Evolutionary conservation across 2,888 invertebrate species (phyloP).

Genomic region (Abrostola triplasia): DNA sequence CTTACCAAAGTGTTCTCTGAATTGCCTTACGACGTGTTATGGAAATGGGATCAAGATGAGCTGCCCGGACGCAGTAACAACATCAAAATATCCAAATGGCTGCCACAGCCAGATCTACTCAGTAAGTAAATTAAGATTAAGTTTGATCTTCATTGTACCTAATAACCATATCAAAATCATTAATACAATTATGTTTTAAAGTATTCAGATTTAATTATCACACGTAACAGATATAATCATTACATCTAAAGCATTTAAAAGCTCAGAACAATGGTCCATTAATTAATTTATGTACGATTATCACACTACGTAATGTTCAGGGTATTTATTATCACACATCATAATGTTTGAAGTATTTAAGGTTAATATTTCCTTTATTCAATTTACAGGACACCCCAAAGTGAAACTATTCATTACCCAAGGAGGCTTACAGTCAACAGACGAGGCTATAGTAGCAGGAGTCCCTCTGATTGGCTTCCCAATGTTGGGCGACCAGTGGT

Average conservation of each 20-base stretch:
- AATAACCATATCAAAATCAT: too few species aligned
- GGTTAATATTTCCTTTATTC: too few species aligned
- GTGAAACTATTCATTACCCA: slow-evolving; percentile 78
- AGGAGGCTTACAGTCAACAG: slow-evolving; percentile 79
- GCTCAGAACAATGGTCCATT: too few species aligned
- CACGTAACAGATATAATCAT: too few species aligned
- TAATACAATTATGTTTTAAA: too few species aligned
- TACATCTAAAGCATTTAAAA: too few species aligned
- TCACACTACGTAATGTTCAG: background rate
- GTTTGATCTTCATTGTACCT: too few species aligned
- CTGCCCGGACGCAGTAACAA: slow-evolving; percentile 63
- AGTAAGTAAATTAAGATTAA: slow-evolving; percentile 17
- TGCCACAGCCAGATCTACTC: slow-evolving; percentile 69
- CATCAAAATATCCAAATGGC: slow-evolving; percentile 71
- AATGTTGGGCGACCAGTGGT: slow-evolving; percentile 76
- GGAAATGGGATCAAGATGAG: slow-evolving; percentile 74
- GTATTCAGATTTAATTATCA: too few species aligned
- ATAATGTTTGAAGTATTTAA: background rate
- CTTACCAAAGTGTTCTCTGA: slow-evolving; percentile 70
- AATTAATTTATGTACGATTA: too few species aligned
- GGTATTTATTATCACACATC: too few species aligned
- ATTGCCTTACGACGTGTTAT: slow-evolving; percentile 75
- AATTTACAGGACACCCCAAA: slow-evolving; percentile 75
- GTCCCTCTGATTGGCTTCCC: slow-evolving; percentile 78
- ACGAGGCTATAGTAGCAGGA: slow-evolving; percentile 75